Evolutionary conservation across 2,888 invertebrate species (phyloP), one percentile per base, ranked within the genome.

Genomic region (Cyrtodaria siliqua): DNA sequence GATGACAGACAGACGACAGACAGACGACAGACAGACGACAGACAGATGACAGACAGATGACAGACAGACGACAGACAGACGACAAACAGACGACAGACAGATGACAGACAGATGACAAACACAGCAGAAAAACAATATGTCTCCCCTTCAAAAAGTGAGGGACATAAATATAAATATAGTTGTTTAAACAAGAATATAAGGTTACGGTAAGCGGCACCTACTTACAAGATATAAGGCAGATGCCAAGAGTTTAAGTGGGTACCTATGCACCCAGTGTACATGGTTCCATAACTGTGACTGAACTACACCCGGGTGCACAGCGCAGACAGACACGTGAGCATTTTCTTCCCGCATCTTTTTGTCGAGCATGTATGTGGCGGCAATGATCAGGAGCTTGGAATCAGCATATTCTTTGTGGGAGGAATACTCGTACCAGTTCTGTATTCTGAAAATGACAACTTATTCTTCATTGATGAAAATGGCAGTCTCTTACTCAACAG

Each of bases 241-340:
- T 9, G 16, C 44, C 16, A 44, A 9, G 9, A 38, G 16, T 18
- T 16, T 18, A 44, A 44, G 44, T 18, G 16, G 44, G 20, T 64
- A n/a, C 56, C 55, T 50, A 47, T 74, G 74, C n/a, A 68, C 20
- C 40, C 62, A 50, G 26, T 56, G 57, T 20, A 73, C 23, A 57
- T 73, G 61, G 4, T 40, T 53, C 50, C 57, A 87, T 23, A 90
- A 72, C 2, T 56, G 60, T 1, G 88, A 78, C 49, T 82, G 72
- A 16, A 89, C 87, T 2, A 89, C 72, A 0, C 90, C 90, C 12
- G 90, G 90, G 53, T 90, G 88, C 9, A 89, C 59, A 27, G 77
- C 73, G 72, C 86, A 87, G 20, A 86, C 86, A 18, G 86, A 82
- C 8, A 89, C 86, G 20, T 53, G 73, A 3, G 53, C 61, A 9